Evolutionary conservation across 2,113 vertebrate species (phyloP), one percentile per base, ranked within the genome.

Genomic region (Strigops habroptila): DNA sequence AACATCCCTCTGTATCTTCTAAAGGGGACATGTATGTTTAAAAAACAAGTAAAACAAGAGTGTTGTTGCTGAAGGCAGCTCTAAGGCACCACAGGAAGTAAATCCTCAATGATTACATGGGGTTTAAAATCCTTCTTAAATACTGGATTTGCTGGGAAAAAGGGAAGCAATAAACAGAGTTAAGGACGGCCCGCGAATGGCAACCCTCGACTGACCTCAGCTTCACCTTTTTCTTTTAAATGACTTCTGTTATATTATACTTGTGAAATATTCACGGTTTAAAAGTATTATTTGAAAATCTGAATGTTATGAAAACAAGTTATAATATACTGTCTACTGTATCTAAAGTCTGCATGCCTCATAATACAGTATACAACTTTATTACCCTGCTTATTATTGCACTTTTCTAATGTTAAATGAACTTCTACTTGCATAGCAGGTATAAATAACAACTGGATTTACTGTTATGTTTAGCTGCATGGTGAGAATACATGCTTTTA

Each of bases 111-210:
- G 82, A 95, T 93, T 95, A 97, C 53, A 83, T n/a, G 78, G 51
- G 46, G 77, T 76, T 95, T 82, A 88, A 18, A 94, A 96, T 93
- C 93, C 93, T 74, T 88, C 85, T 95, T 93, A 93, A 86, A 93
- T 33, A 68, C 80, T 88, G 93, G 93, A 95, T 95, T 97, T 96
- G 57, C 90, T 86, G 62, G 64, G 57, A 94, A 96, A 96, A 79
- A 44, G 35, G 44, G 88, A 90, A 94, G 88, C 41, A 91, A 78
- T 84, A 74, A 77, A 77, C 21, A 86, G 39, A 82, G 86, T 63
- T 83, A 80, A 96, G 76, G 60, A 90, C 69, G 91, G 76, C 13
- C 70, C 8, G 8, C 0, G 0, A 96, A 86, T 12, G 52, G 57
- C 80, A 92, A 83, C 75, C 88, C 48, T 65, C 57, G 75, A 39